Evolutionary conservation across 2,113 vertebrate genomes (phyloP).

Genomic region (Strix uralensis): DNA sequence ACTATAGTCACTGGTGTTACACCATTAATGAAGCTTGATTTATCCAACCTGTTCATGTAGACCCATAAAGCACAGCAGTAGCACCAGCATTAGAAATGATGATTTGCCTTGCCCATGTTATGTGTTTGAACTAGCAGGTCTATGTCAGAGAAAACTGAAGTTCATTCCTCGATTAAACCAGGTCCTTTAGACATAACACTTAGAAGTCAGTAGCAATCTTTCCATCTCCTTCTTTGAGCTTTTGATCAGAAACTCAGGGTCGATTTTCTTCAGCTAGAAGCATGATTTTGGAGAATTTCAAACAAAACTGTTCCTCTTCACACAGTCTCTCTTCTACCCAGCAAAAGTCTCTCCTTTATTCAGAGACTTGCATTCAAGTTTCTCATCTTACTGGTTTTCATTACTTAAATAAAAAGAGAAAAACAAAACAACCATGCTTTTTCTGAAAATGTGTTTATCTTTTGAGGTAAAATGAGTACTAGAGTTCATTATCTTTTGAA

Average conservation of each 20-base stretch:
- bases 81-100: background rate
- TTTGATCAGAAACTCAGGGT: background rate
- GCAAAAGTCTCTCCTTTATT: background rate
- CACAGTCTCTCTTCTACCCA: background rate
- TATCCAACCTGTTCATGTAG: background rate
- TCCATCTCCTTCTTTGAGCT: background rate
- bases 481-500: background rate
- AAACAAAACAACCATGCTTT: background rate
- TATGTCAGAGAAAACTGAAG: background rate
- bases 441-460: background rate
- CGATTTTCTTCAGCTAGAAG: background rate
- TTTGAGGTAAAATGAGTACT: background rate
- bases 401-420: background rate
- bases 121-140: background rate
- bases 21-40: background rate
- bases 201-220: background rate
- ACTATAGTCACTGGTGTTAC: background rate
- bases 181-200: background rate
- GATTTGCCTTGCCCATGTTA: background rate
- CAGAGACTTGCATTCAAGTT: background rate
- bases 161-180: background rate
- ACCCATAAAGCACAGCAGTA: background rate
- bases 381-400: background rate
- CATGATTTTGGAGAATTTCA: background rate
- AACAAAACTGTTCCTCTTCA: background rate